Percentiles rank a stretch among this genome's conserved stretches.
phyloP scores from a whole-genome alignment of 2,797 vertebrate genomes.

The Cuniculus paca region DNA sequence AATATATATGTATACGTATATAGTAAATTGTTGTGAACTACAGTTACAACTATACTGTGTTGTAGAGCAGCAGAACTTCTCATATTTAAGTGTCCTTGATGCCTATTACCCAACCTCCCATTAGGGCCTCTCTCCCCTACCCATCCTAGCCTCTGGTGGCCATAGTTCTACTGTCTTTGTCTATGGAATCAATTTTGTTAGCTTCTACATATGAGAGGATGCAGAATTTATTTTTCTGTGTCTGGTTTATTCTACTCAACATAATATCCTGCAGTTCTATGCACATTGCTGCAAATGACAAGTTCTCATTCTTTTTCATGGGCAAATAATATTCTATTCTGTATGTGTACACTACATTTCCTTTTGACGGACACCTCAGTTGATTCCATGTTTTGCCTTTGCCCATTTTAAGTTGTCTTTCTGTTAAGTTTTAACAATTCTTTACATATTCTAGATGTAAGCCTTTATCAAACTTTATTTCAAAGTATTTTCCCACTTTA shows the following conservation, averaged over 20 bases:
- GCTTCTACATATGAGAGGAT: neutral
- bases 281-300: neutral
- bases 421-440: neutral
- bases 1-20: neutral
- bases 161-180: neutral
- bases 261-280: neutral
- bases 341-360: neutral
- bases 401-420: neutral
- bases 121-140: too few species aligned
- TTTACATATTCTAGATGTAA: neutral
- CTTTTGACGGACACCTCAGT: neutral
- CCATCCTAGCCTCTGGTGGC: too few species aligned
- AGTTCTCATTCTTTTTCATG: neutral
- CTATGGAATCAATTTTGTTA: neutral
- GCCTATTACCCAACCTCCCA: neutral
- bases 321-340: neutral
- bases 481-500: neutral
- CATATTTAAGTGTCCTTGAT: neutral
- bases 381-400: neutral
- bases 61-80: neutral
- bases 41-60: neutral
- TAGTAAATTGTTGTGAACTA: neutral
- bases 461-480: neutral
- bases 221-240: neutral
- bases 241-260: neutral